phyloP scores from a whole-genome alignment of 30 jellyfish, hydroid and myxozoan species.

The Aurelia aurita complex sp. Pacific region DNA sequence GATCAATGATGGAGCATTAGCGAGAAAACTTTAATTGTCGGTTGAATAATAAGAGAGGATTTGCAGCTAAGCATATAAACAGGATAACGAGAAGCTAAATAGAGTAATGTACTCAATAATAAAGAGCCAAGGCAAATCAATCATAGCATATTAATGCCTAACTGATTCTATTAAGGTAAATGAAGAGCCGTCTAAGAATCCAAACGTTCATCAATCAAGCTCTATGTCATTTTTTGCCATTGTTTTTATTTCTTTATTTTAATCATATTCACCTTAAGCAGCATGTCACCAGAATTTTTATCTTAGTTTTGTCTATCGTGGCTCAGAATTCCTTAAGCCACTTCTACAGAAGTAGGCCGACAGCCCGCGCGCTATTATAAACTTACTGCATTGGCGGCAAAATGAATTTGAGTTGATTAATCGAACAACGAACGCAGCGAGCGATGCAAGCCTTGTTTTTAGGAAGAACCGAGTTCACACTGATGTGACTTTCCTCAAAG shows the following conservation, averaged over 20 bases:
- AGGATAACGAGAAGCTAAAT: constrained; percentile 44
- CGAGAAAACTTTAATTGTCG: constrained; percentile 55
- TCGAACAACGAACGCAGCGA: too few species aligned
- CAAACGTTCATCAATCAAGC: constrained; percentile 49
- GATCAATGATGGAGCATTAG: constrained; percentile 46
- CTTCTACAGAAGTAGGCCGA: constrained; percentile 37
- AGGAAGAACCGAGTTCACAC: too few species aligned
- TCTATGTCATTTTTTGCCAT: constrained; percentile 39
- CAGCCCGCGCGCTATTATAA: background rate
- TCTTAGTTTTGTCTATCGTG: constrained; percentile 44
- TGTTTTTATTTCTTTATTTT: constrained; percentile 40
- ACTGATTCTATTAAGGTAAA: constrained; percentile 28
- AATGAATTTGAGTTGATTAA: too few species aligned
- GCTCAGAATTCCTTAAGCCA: constrained; percentile 14
- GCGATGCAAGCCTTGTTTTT: too few species aligned
- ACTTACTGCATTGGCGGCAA: too few species aligned
- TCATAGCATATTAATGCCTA: constrained; percentile 43
- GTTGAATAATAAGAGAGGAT: constrained; percentile 41
- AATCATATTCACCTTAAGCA: constrained; percentile 40
- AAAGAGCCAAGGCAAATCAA: constrained; percentile 54
- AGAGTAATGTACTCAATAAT: constrained; percentile 41
- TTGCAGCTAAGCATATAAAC: constrained; percentile 41
- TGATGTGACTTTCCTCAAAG: too few species aligned
- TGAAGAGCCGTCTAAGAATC: constrained; percentile 62
- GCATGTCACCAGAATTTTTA: constrained; percentile 42